Percentiles rank a stretch among this genome's conserved stretches.
Conservation (phyloP, 2,888 invertebrate genomes). For the Drosophila peninsularis region DNA sequence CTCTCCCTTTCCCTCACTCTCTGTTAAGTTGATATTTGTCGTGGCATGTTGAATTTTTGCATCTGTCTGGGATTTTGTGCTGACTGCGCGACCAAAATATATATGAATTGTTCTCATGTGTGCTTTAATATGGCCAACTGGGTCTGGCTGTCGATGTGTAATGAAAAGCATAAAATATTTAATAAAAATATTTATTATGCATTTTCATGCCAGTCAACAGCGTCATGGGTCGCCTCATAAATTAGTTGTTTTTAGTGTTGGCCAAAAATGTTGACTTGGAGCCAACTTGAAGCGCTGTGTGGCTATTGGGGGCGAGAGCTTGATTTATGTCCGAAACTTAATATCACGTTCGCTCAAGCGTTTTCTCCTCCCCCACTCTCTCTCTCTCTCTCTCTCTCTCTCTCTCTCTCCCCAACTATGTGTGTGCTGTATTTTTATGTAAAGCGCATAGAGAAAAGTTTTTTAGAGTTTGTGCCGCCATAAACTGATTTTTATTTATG, state of each 20-base stretch:
- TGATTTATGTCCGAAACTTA: constrained; percentile 76
- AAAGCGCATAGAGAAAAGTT: constrained; percentile 78
- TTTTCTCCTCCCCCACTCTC: constrained; percentile 29
- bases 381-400: neutral
- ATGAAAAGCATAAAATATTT: constrained; percentile 80
- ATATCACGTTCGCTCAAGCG: constrained; percentile 76
- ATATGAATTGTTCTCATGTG: constrained; percentile 24
- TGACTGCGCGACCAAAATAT: constrained; percentile 21
- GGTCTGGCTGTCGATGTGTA: constrained; percentile 65
- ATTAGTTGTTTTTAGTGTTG: constrained; percentile 78
- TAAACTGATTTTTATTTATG: constrained; percentile 80
- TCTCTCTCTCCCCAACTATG: neutral
- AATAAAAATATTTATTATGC: constrained; percentile 80
- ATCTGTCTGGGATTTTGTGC: constrained; percentile 34
- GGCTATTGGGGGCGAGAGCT: constrained; percentile 65
- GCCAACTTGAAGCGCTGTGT: constrained; percentile 45
- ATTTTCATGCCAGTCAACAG: constrained; percentile 59
- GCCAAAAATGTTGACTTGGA: constrained; percentile 61
- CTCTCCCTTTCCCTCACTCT: neutral
- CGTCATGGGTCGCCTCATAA: constrained; percentile 62
- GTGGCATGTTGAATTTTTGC: constrained; percentile 35
- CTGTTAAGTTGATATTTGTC: constrained; percentile 39
- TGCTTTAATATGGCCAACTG: constrained; percentile 65
- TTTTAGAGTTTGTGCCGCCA: constrained; percentile 74
- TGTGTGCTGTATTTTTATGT: constrained; percentile 73